These are phyloP conservation scores for Trichogramma evanescens DNA, from an alignment of 2,888 invertebrate genomes.

Conservation along the genomic window DNA sequence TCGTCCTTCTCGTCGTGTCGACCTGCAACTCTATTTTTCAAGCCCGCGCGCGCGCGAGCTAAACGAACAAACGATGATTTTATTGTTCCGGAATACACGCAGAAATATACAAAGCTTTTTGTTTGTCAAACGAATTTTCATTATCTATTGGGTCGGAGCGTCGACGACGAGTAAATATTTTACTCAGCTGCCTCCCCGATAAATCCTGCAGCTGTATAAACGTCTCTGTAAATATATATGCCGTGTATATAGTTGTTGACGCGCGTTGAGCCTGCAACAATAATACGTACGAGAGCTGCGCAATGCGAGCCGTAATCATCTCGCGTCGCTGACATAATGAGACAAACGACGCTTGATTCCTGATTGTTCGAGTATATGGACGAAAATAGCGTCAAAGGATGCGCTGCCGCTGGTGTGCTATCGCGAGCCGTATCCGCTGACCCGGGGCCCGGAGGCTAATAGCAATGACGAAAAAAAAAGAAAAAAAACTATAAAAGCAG, in stretches of 20 bases:
- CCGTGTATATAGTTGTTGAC: neutral
- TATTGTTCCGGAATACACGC: neutral
- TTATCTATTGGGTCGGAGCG: neutral
- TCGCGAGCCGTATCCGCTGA: no score
- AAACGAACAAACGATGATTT: neutral
- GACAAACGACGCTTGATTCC: neutral
- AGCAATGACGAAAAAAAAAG: no score
- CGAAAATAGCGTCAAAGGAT: neutral
- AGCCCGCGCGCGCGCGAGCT: neutral
- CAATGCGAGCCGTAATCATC: neutral
- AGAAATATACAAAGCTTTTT: neutral
- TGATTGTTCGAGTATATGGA: neutral
- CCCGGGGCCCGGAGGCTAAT: no score
- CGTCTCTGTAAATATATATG: no score
- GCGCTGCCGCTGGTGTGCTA: no score
- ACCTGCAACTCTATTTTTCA: no score
- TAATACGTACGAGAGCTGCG: neutral
- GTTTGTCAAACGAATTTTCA: neutral
- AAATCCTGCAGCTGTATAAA: neutral
- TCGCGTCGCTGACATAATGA: neutral
- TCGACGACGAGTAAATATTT: slow-evolving; percentile 8
- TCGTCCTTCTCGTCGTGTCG: no score
- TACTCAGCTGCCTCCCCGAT: neutral
- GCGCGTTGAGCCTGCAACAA: neutral
- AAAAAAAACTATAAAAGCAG: no score